Base-by-base conservation (phyloP, 2,888 invertebrate genomes). In the Meliscaeva auricollis region DNA sequence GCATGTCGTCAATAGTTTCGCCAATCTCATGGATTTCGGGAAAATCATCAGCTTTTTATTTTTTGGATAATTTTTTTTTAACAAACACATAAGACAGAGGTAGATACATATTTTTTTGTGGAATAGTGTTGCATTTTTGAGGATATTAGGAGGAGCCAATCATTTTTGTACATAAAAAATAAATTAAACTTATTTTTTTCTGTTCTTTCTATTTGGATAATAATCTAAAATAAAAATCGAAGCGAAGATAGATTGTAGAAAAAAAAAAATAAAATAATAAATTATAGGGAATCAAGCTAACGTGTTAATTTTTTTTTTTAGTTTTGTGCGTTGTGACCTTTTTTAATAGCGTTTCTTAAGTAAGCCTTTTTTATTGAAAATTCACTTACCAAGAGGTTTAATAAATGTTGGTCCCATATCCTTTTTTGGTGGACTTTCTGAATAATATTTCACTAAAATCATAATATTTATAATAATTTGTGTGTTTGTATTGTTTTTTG, bases 1-100 rank as follows among this genome's bases (percentile, higher is more conserved):
- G 91, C 90, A 91, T 89, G 88, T 91, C 91, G 90, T 91, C 92
- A 89, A 91, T 91, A 89, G 92, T 91, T 89, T 91, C 92, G 89
- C 91, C 91, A 89, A 91, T 91, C 90, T 91, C 91, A 87, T 91
- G 91, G 89, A 91, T 88, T 26, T 90, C 90, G 72, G 91, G 91
- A 83, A 91, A 91, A 17, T 89, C 75, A 20, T 85, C 85, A 62
- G 62, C 82, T 82, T 81, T 84, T 54, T 44, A 11, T 32, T 41
- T 60, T 62, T 22, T 48, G 1, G 41, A 30, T 52, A 30, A 38
- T 38, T 5, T 52, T 60, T 68, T 68, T 35, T 58, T 58, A n/a
- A n/a, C 68, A 0, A 13, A 54, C 11, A 68, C 35, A 50, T 38
- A 9, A 32, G 30, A 11, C 35, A 35, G 32, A 44, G 48, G 48